These are phyloP conservation scores for Cheirogaleus medius DNA, from an alignment of 2,113 vertebrate species.

Conservation along the genomic window DNA sequence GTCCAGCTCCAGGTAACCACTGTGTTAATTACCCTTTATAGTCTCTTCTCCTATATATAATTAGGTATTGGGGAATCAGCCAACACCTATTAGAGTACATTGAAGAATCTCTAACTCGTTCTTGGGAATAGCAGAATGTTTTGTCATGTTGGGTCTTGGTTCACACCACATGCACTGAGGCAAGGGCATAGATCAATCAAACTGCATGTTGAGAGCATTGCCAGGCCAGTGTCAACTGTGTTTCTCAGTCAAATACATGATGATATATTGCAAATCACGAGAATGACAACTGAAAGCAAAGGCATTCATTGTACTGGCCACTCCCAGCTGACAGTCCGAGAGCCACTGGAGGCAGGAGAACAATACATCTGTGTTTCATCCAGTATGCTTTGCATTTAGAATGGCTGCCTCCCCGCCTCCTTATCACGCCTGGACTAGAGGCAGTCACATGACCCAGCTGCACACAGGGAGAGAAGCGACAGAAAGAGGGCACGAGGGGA, in stretches of 20 bases:
- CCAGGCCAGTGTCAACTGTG: background rate
- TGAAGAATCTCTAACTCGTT: background rate
- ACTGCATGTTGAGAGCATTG: background rate
- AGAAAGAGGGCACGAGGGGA: background rate
- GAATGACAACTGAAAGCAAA: constrained; percentile 54
- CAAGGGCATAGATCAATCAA: background rate
- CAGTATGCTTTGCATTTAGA: background rate
- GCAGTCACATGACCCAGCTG: background rate
- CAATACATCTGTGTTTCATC: background rate
- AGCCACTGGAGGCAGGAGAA: background rate
- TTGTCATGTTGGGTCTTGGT: background rate
- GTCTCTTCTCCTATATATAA: background rate
- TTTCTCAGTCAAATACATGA: background rate
- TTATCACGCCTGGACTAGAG: background rate
- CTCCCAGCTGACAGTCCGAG: constrained; percentile 33
- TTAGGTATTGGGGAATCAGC: background rate
- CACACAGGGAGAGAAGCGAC: background rate
- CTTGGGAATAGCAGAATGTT: background rate
- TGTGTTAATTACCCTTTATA: background rate
- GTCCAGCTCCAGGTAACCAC: background rate
- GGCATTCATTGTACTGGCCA: background rate
- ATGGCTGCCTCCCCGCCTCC: background rate
- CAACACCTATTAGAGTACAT: background rate
- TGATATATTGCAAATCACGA: background rate
- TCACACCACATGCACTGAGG: background rate